phyloP scores from a whole-genome alignment of 2,888 invertebrate species.

The Acleris emargana region DNA sequence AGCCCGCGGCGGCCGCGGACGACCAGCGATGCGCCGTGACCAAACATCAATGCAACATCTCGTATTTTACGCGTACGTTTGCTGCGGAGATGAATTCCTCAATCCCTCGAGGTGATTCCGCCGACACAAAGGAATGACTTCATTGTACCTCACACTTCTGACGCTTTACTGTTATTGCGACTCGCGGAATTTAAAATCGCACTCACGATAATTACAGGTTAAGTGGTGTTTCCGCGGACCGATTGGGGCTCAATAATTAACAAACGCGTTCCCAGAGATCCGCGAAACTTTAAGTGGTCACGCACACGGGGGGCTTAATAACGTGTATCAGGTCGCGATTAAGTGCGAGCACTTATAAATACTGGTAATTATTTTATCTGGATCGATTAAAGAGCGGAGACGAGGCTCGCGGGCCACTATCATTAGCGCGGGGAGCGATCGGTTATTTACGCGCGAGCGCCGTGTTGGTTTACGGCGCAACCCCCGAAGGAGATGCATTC shows the following conservation, averaged over 20 bases:
- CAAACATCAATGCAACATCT: slow-evolving; percentile 80
- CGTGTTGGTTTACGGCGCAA: slow-evolving; percentile 82
- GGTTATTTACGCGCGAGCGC: slow-evolving; percentile 76
- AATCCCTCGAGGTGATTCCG: slow-evolving; percentile 64
- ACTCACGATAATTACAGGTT: slow-evolving; percentile 39
- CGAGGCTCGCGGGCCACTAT: slow-evolving; percentile 66
- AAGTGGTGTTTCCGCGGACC: slow-evolving; percentile 46
- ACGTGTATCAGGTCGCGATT: slow-evolving; percentile 67
- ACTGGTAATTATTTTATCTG: slow-evolving; percentile 79
- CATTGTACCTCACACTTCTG: slow-evolving; percentile 64
- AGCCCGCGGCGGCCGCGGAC: slow-evolving; percentile 69
- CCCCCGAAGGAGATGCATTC: slow-evolving; percentile 85
- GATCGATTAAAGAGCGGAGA: slow-evolving; percentile 69
- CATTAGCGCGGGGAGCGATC: slow-evolving; percentile 81
- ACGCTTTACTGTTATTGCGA: slow-evolving; percentile 59
- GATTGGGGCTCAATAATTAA: slow-evolving; percentile 62
- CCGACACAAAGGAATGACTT: slow-evolving; percentile 76
- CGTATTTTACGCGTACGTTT: slow-evolving; percentile 50
- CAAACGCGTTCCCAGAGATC: slow-evolving; percentile 59
- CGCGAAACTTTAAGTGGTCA: slow-evolving; percentile 62
- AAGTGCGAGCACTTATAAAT: slow-evolving; percentile 75
- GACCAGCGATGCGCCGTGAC: slow-evolving; percentile 56
- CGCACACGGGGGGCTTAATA: slow-evolving; percentile 59
- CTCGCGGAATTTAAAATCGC: slow-evolving; percentile 55
- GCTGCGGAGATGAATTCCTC: slow-evolving; percentile 53